Percentiles rank a stretch among this genome's conserved stretches.
Conservation (phyloP, 1,140 invertebrate genomes). For the Linepithema humile region DNA sequence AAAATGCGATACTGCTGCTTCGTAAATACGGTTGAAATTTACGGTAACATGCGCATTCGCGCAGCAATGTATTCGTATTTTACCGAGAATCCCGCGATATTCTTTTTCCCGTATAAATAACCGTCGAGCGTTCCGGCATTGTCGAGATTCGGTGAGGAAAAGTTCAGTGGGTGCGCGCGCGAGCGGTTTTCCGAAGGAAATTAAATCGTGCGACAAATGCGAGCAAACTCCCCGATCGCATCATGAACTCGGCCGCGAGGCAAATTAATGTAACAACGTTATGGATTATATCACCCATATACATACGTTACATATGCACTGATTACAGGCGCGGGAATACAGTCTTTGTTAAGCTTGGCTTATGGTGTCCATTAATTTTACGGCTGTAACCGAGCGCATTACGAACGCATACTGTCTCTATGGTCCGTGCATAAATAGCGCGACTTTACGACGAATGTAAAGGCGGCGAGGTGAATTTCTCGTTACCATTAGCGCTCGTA, state of each 20-base stretch:
- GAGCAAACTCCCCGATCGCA: constrained; percentile 6
- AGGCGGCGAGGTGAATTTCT: background rate
- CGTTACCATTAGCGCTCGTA: constrained; percentile 2
- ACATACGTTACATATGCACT: constrained; percentile 1
- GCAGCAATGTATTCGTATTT: background rate
- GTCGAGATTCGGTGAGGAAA: constrained; percentile 42
- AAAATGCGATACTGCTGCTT: constrained; percentile 3
- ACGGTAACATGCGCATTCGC: background rate
- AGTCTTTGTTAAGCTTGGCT: constrained; percentile 23
- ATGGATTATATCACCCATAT: too few species aligned
- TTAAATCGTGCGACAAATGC: constrained; percentile 44
- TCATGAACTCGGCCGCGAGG: background rate
- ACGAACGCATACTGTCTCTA: background rate
- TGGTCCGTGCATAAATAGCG: background rate
- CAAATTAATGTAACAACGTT: constrained; percentile 31
- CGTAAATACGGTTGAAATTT: constrained; percentile 36
- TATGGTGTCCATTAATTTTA: constrained; percentile 20
- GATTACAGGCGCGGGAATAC: background rate
- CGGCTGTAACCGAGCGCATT: background rate
- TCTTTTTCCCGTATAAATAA: constrained; percentile 18
- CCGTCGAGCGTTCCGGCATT: constrained; percentile 10
- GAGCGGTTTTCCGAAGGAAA: constrained; percentile 14
- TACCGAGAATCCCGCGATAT: background rate
- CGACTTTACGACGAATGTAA: constrained; percentile 12
- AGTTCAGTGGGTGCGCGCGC: background rate